These are phyloP conservation scores for Sebastes itinus DNA, from an alignment of 2,797 vertebrate genomes.

Conservation along the genomic window DNA sequence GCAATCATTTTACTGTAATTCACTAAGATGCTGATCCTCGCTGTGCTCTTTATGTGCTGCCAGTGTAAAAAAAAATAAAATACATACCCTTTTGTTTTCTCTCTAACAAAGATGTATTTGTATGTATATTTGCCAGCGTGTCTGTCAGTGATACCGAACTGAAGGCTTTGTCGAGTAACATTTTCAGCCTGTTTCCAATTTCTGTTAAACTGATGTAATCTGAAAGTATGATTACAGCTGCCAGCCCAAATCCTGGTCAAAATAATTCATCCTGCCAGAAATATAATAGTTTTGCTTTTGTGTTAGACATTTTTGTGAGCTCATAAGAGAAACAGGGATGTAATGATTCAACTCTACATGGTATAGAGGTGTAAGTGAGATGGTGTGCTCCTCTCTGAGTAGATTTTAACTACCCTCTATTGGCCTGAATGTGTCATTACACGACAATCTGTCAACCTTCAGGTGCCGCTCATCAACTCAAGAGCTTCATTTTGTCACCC, in stretches of 20 bases:
- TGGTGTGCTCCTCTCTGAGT: slow-evolving; percentile 40
- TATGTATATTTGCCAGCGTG: slow-evolving; percentile 27
- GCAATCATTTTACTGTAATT: slow-evolving; percentile 42
- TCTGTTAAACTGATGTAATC: not conserved
- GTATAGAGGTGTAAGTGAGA: slow-evolving; percentile 1
- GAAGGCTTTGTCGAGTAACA: slow-evolving; percentile 1
- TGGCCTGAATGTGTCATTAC: slow-evolving; percentile 76
- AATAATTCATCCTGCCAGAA: not conserved
- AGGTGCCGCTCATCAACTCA: slow-evolving; percentile 30
- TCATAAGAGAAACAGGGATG: not conserved
- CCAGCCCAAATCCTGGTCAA: not conserved
- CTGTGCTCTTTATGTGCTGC: slow-evolving; percentile 14
- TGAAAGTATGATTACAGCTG: not conserved
- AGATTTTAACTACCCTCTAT: slow-evolving; percentile 80
- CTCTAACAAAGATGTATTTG: slow-evolving; percentile 43
- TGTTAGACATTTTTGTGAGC: not conserved
- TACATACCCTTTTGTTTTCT: slow-evolving; percentile 13
- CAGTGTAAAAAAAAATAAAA: not conserved
- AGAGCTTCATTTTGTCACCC: slow-evolving; percentile 25
- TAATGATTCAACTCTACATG: not conserved
- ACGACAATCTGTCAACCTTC: slow-evolving; percentile 44
- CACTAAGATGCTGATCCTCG: slow-evolving; percentile 18
- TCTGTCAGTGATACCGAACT: slow-evolving; percentile 15
- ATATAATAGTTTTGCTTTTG: not conserved
- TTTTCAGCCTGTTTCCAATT: slow-evolving; percentile 9